Percentiles rank a stretch among this genome's conserved stretches.
Evolutionary conservation across 2,888 invertebrate genomes (phyloP).

Genomic region (Eurois occulta): DNA sequence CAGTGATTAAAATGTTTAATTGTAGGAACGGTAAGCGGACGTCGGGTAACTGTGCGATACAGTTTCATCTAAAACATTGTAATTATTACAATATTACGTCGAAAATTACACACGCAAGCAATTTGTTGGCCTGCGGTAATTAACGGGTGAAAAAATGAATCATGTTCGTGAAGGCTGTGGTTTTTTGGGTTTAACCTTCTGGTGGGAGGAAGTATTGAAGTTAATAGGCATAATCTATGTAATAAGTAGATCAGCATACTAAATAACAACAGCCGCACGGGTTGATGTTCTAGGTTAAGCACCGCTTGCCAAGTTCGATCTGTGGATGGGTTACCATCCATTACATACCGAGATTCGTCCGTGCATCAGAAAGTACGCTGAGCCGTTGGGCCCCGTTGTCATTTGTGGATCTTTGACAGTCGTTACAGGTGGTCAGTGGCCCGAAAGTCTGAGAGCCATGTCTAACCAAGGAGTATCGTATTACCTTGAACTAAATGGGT

Average conservation of each 20-base stretch:
- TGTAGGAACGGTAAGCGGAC: slow-evolving; percentile 88
- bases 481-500: too few species aligned
- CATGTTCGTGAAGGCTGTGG: slow-evolving; percentile 58
- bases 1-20: slow-evolving; percentile 90
- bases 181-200: slow-evolving; percentile 56
- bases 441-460: too few species aligned
- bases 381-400: not conserved
- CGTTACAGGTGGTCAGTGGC: too few species aligned
- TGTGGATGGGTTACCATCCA: not conserved
- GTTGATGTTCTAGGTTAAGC: not conserved
- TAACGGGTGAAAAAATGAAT: slow-evolving; percentile 76
- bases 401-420: not conserved
- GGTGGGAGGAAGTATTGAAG: slow-evolving; percentile 21
- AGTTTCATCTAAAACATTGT: slow-evolving; percentile 85
- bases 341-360: not conserved
- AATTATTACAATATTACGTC: slow-evolving; percentile 73
- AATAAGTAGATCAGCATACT: not conserved
- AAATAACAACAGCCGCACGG: not conserved
- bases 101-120: slow-evolving; percentile 76
- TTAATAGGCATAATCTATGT: not conserved
- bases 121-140: slow-evolving; percentile 75
- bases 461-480: too few species aligned
- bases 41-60: slow-evolving; percentile 83
- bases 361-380: not conserved
- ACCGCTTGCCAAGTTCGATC: not conserved